Base-by-base conservation (phyloP, 2,797 vertebrate species). In the Discoglossus pictus region DNA sequence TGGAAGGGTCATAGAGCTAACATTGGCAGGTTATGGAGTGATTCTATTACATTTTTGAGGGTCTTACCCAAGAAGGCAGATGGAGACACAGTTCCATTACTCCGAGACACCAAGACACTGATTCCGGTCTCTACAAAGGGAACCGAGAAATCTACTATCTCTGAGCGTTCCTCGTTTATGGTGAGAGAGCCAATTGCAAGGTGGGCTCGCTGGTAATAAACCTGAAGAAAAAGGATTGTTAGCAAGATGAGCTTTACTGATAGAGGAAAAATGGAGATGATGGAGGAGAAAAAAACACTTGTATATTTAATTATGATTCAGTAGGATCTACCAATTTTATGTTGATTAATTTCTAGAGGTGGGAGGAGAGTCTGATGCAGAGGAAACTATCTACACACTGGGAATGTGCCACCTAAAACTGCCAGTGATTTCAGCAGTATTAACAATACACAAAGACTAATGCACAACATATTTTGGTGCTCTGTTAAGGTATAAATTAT, bases 171-270 rank as follows among this genome's bases (percentile, higher is more conserved):
- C 75, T 99, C 97, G 0, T 99, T 99, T 83, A 99, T 99, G 43
- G 97, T 99, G 65, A 99, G 94, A 1, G 97, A 99, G 56, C 97
- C 97, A 0, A 99, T 99, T 81, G 97, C 97, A 93, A 99, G 96
- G 84, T 99, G 96, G 0, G 97, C 97, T 0, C 96, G 91, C 74
- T 91, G 87, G 77, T 99, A 99, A 76, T 96, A 92, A 3, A 99
- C 97, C 97, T 99, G 83, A 12, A 54, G 55, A 10, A 2, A 38
- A 2, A n/a, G 27, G 27, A 8, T 31, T 4, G 12, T 2, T 8
- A 4, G 39, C 2, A 42, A 15, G 4, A 3, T 8, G 15, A 15
- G 39, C 9, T 24, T 53, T 18, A 27, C 36, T 4, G n/a, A 50
- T 5, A 36, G 25, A 6, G 47, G 13, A 12, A 54, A 44, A 35